Evolutionary conservation across 2,113 vertebrate species (phyloP), one percentile per base, ranked within the genome.

Genomic region (Hyaena hyaena): DNA sequence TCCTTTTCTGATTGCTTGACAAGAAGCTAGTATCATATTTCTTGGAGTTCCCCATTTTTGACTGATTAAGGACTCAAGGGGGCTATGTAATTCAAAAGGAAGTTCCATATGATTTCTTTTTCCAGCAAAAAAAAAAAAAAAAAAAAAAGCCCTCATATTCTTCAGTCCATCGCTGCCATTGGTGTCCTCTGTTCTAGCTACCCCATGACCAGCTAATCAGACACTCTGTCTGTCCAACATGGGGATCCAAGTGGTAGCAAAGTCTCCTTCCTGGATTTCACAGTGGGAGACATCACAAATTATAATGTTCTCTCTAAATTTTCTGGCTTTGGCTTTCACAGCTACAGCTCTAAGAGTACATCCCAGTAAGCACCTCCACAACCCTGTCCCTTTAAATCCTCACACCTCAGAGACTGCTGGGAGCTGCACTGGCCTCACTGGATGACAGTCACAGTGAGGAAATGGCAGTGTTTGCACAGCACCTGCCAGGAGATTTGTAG

Each of bases 141-240:
- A 61, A 74, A 89, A 69, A 61, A 74, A 93, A 63, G 1, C 5
- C 21, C 6, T 74, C 10, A 11, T 1, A 23, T 31, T 53, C 48
- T 45, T 76, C 1, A 21, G 50, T 39, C n/a, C 4, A 1, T n/a
- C 2, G 0, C 15, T 65, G 7, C 28, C 4, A 12, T 10, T 61
- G 14, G 2, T 39, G 17, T 33, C 17, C 24, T 88, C 39, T 21
- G 45, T 65, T 50, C 50, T n/a, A 71, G 11, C 2, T 69, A 11
- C 12, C 11, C 19, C 8, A 10, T 7, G 5, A 28, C 21, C 11
- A 58, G 31, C n/a, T 83, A 69, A 45, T 35, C 1, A 2, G 8
- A 63, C 2, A 33, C 11, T 68, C 8, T 17, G 50, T 79, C 10
- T 66, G 14, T 53, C n/a, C 31, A 39, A 9, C 31, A 31, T 21